phyloP scores from a whole-genome alignment of 2,797 vertebrate genomes.

The Peromyscus nudipes region DNA sequence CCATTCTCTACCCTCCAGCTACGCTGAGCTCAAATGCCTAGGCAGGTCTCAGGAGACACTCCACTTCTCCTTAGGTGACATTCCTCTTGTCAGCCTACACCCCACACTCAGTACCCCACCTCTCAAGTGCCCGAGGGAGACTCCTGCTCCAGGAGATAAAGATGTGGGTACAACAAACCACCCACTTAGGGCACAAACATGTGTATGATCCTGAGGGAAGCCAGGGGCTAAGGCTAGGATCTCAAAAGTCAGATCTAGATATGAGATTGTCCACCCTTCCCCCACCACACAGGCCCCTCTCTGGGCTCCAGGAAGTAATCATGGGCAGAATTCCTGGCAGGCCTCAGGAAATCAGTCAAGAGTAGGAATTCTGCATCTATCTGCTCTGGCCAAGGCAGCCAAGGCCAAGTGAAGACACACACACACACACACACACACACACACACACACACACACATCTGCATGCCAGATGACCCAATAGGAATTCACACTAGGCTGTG shows the following conservation, averaged over 20 bases:
- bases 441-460: too few relatives aligned
- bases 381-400: background rate
- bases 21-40: too few relatives aligned
- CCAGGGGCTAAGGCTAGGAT: background rate
- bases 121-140: background rate
- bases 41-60: background rate
- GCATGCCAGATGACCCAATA: background rate
- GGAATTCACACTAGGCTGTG: rapidly evolving
- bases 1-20: background rate
- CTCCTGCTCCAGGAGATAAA: background rate
- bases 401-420: background rate
- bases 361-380: background rate
- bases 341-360: background rate
- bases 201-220: background rate
- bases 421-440: too few relatives aligned
- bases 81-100: background rate
- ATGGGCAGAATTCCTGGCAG: background rate
- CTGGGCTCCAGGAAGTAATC: background rate
- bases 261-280: background rate
- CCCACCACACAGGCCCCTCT: background rate
- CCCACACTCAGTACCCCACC: background rate
- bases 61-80: background rate
- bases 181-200: background rate
- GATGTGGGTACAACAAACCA: background rate
- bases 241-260: background rate